A percentile compares a stretch with the other conserved stretches of the same genome.
These are phyloP conservation scores for Escarpia spicata DNA, from an alignment of 2,888 invertebrate genomes.

Conservation along the genomic window DNA sequence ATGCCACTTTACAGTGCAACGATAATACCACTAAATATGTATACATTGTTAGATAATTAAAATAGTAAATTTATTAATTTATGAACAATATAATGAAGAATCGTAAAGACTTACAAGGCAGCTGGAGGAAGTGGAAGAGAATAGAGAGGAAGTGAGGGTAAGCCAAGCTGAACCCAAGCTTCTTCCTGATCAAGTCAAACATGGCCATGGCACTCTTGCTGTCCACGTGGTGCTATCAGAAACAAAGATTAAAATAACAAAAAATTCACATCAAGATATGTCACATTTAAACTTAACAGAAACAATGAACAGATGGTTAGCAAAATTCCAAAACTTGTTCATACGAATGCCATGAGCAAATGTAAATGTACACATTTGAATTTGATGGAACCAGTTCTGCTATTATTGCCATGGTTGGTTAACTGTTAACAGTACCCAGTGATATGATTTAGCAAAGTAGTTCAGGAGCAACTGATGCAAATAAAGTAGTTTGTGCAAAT, in stretches of 20 bases:
- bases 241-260: background rate
- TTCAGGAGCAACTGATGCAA: no score
- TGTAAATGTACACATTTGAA: background rate
- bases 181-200: constrained; percentile 89
- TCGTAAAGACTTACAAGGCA: constrained; percentile 76
- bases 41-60: background rate
- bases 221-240: constrained; percentile 81
- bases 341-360: background rate
- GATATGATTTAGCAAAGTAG: no score
- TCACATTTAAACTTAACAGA: no score
- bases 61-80: background rate
- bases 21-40: no score
- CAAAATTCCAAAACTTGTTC: background rate
- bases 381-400: background rate
- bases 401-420: background rate
- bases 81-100: background rate
- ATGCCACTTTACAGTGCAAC: no score
- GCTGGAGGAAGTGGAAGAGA: constrained; percentile 84
- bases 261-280: background rate
- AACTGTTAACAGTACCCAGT: background rate
- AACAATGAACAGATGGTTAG: background rate
- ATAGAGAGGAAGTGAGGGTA: constrained; percentile 92
- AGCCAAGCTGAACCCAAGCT: constrained; percentile 85
- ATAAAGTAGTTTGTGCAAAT: no score
- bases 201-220: constrained; percentile 91